Evolutionary conservation across 1,140 invertebrate species (phyloP).

Genomic region (Cyclargus thomasi): DNA sequence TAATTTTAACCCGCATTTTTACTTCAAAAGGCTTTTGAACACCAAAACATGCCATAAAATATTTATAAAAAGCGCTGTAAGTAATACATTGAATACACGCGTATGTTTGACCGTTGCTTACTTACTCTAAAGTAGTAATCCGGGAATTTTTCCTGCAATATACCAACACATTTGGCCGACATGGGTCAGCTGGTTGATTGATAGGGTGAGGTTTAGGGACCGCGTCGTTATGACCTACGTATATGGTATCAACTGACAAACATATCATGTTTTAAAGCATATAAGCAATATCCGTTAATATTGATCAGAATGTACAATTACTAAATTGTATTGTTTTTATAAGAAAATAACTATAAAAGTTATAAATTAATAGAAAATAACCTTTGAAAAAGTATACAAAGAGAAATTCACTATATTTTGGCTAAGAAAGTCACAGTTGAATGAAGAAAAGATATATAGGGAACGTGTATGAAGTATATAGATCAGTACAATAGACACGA

Average conservation of each 20-base stretch:
- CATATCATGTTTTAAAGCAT: slow-evolving; percentile 12
- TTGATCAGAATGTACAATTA: no score
- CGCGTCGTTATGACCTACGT: slow-evolving; percentile 6
- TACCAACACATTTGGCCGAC: slow-evolving; percentile 11
- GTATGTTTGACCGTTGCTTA: neutral
- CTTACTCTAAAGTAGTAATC: slow-evolving; percentile 9
- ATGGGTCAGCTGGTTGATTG: slow-evolving; percentile 12
- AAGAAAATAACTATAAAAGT: no score
- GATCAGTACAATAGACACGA: slow-evolving; percentile 1
- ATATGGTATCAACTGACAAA: neutral
- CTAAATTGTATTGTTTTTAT: no score
- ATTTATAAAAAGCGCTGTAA: neutral
- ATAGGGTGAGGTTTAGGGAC: slow-evolving; percentile 12
- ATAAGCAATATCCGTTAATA: neutral
- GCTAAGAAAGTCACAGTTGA: neutral
- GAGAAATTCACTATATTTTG: no score
- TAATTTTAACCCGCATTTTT: no score
- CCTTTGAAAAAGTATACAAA: no score
- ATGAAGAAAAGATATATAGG: neutral
- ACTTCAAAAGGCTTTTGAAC: neutral
- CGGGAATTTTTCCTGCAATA: slow-evolving; percentile 13
- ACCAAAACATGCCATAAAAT: neutral
- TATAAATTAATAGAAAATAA: no score
- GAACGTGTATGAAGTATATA: neutral
- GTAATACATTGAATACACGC: no score